Conservation (phyloP, 1,140 invertebrate species). For the Drosophila arawakana region DNA sequence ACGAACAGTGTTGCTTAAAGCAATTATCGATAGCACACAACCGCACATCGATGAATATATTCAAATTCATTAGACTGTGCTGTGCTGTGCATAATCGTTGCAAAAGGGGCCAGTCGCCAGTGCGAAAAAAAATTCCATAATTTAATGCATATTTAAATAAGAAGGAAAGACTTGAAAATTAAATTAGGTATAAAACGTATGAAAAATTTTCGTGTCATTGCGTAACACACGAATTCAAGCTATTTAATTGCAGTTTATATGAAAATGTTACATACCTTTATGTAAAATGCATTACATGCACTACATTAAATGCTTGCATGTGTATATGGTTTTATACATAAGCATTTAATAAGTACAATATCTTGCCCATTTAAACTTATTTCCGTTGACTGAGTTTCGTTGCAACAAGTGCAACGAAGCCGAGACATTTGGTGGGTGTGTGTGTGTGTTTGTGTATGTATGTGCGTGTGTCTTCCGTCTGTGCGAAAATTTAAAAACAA, state of each 20-base stretch:
- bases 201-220: constrained; percentile 43
- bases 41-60: constrained; percentile 38
- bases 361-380: constrained; percentile 54
- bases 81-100: neutral
- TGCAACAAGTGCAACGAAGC: constrained; percentile 37
- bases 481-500: constrained; percentile 31
- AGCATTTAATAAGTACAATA: constrained; percentile 53
- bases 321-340: constrained; percentile 37
- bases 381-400: constrained; percentile 80
- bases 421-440: constrained; percentile 19
- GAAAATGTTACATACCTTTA: constrained; percentile 21
- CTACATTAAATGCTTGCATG: neutral
- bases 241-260: constrained; percentile 17
- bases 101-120: neutral
- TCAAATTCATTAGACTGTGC: constrained; percentile 31
- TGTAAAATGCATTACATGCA: constrained; percentile 2
- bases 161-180: neutral
- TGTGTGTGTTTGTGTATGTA: constrained; percentile 39
- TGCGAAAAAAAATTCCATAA: neutral
- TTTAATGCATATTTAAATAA: constrained; percentile 8
- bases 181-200: neutral
- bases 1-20: constrained; percentile 31
- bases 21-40: constrained; percentile 32
- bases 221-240: constrained; percentile 39
- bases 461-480: constrained; percentile 68